Conservation (phyloP, 2,888 invertebrate species). For the Cinara cedri region DNA sequence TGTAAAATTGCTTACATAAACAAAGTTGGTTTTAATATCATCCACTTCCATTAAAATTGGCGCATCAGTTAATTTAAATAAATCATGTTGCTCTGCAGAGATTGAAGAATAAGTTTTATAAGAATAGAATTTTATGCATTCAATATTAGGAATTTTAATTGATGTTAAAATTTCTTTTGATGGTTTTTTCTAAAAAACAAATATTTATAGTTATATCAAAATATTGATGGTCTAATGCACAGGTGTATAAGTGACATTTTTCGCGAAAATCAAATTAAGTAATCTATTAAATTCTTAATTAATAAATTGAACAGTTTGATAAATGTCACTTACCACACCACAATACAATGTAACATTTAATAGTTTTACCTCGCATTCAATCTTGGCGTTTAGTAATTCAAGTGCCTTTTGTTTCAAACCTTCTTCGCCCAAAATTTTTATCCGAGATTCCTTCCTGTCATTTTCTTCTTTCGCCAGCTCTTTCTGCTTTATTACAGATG, state of each 20-base stretch:
- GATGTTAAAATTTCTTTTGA: conserved; percentile 74
- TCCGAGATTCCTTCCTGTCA: conserved; percentile 72
- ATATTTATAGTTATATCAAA: conserved; percentile 8
- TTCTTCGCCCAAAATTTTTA: conserved; percentile 69
- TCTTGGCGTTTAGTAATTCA: conserved; percentile 72
- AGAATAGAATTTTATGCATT: conserved; percentile 74
- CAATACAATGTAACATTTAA: conserved; percentile 18
- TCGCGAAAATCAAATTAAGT: too few species aligned
- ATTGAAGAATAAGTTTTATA: conserved; percentile 66
- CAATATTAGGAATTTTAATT: conserved; percentile 77
- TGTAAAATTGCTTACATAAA: conserved; percentile 71
- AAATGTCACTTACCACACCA: too few species aligned
- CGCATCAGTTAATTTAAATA: conserved; percentile 70
- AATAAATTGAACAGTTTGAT: too few species aligned
- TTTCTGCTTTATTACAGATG: conserved; percentile 70
- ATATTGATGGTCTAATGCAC: too few species aligned
- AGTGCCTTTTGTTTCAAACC: conserved; percentile 73
- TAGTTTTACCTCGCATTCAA: conserved; percentile 74
- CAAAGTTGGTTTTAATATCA: conserved; percentile 81
- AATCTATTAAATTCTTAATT: too few species aligned
- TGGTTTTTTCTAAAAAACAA: conserved; percentile 68
- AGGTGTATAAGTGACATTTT: too few species aligned
- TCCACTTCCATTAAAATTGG: conserved; percentile 80
- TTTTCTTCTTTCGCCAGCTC: conserved; percentile 77
- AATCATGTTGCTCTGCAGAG: conserved; percentile 64